These are phyloP conservation scores for Perizoma affinitatum DNA, from an alignment of 2,888 invertebrate species.

Conservation along the genomic window DNA sequence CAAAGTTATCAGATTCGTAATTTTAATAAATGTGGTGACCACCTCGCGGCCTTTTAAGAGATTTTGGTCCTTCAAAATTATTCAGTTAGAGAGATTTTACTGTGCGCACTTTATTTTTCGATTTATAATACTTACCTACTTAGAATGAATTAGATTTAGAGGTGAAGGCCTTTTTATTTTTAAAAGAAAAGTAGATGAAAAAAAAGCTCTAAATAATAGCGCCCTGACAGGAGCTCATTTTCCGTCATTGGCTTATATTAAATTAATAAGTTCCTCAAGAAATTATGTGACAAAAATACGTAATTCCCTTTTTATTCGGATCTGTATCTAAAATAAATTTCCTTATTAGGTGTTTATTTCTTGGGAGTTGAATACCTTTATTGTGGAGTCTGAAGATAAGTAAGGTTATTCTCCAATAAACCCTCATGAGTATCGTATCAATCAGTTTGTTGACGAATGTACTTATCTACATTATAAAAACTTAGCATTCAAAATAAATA, in stretches of 20 bases:
- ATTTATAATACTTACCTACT: conserved; percentile 21
- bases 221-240: conserved; percentile 7
- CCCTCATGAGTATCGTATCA: not conserved
- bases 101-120: conserved; percentile 30
- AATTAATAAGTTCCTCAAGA: no score
- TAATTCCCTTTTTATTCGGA: conserved; percentile 39
- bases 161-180: conserved; percentile 2
- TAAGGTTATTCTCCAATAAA: no score
- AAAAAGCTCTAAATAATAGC: not conserved
- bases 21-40: conserved; percentile 22
- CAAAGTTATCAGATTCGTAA: conserved; percentile 25
- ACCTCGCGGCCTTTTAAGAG: conserved; percentile 26
- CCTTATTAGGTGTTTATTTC: conserved; percentile 37
- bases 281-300: no score
- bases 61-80: conserved; percentile 27
- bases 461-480: no score
- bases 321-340: conserved; percentile 39
- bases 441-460: conserved; percentile 1
- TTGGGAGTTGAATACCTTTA: conserved; percentile 36
- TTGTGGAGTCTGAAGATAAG: no score
- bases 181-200: not conserved
- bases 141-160: conserved; percentile 22
- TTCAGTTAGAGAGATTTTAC: conserved; percentile 11
- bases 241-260: not conserved
- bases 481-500: no score